Conservation (phyloP, 2,888 invertebrate species). For the Cephus spinipes region DNA sequence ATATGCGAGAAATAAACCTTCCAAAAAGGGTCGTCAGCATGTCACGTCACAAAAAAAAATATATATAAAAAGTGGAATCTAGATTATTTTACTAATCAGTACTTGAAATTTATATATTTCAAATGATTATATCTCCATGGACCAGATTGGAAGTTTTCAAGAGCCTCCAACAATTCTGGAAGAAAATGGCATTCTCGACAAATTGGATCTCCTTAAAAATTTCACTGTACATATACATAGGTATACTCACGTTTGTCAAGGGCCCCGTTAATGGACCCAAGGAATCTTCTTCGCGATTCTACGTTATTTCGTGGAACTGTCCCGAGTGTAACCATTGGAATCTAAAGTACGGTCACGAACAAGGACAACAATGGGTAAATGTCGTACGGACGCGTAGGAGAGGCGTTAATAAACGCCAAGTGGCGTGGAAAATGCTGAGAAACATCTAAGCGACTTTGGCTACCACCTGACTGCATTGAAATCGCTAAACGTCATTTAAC, state of each 20-base stretch:
- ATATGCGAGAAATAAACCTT: too few species aligned
- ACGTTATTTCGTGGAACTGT: background rate
- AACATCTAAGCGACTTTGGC: background rate
- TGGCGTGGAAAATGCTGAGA: background rate
- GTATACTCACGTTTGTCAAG: background rate
- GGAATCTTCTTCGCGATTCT: background rate
- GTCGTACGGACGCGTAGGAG: background rate
- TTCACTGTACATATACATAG: background rate
- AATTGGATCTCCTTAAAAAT: background rate
- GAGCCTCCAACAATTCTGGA: background rate
- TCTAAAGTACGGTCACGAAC: background rate
- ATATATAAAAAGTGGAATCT: background rate
- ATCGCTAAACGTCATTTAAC: constrained; percentile 50
- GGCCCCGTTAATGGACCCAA: background rate
- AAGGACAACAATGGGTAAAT: background rate
- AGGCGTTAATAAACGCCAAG: background rate
- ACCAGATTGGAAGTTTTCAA: background rate
- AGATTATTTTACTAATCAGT: background rate
- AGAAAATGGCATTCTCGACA: background rate
- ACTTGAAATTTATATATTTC: background rate
- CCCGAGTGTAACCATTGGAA: background rate
- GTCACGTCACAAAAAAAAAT: too few species aligned
- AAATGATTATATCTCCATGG: background rate
- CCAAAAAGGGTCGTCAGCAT: too few species aligned
- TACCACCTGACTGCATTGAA: constrained; percentile 6